Evolutionary conservation across 2,113 vertebrate genomes (phyloP).

Genomic region (Salminus brasiliensis): DNA sequence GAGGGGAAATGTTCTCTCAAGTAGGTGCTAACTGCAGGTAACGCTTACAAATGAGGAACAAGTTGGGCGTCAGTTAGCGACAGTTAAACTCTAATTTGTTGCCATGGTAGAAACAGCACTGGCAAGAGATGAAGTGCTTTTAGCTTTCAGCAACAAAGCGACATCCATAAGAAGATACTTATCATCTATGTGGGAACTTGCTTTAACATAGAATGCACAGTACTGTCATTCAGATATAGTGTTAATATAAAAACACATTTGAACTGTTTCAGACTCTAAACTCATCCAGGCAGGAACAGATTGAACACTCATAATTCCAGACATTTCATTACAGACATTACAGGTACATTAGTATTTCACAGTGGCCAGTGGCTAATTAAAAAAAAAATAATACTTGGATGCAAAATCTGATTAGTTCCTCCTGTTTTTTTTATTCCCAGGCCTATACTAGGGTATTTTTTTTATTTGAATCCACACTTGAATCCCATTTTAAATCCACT

Average conservation of each 20-base stretch:
- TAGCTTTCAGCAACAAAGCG: neutral
- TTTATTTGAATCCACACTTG: too few relatives aligned
- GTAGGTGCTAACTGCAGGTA: slow-evolving; percentile 72
- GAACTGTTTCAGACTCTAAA: neutral
- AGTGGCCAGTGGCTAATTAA: too few relatives aligned
- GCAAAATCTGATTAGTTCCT: too few relatives aligned
- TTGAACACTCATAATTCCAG: neutral
- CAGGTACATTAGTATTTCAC: too few relatives aligned
- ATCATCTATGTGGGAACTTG: neutral
- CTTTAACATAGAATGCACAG: neutral
- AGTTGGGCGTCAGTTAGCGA: slow-evolving; percentile 72
- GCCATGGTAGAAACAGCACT: slow-evolving; percentile 12
- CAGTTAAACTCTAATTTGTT: slow-evolving; percentile 62
- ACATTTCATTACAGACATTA: neutral
- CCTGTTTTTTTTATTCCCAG: too few relatives aligned
- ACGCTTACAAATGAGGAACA: slow-evolving; percentile 73
- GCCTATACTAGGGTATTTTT: too few relatives aligned
- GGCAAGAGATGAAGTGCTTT: neutral
- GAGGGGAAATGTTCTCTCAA: slow-evolving; percentile 63
- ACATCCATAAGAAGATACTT: neutral
- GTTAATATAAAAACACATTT: neutral
- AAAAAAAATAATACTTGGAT: too few relatives aligned
- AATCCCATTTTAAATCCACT: too few relatives aligned
- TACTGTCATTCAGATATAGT: neutral
- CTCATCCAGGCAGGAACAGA: neutral